Evolutionary conservation across 1,140 invertebrate species (phyloP), one percentile per base, ranked within the genome.

Genomic region (Holcopasites calliopsidis): DNA sequence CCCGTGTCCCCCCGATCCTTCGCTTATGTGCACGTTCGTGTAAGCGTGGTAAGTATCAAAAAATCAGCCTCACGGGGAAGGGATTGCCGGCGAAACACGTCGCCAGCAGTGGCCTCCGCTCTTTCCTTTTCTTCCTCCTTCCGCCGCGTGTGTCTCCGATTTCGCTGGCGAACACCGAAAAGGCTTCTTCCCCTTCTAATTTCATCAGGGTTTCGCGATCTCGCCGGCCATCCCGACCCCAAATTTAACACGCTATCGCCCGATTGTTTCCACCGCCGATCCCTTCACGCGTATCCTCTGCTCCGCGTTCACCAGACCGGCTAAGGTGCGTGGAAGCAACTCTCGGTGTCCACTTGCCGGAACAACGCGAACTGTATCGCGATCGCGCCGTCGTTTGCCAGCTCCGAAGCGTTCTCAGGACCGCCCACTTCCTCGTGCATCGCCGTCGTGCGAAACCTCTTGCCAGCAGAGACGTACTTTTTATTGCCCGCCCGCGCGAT

Each of bases 11-110:
- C 49, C 35, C 54, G 65, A 49, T 38, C 55, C 47, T 31, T 33
- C 58, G 54, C 52, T 60, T 75, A 57, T 58, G 69, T 82, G 71
- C 68, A 68, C 65, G 57, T 52, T 73, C 52, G 68, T 65, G 60
- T 76, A 66, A 66, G 26, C 66, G 58, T 54, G 77, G 77, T 72
- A 69, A 82, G 79, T 82, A 77, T 69, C 75, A 70, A 73, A 78
- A 77, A 82, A 74, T 77, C 60, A 35, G 57, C 21, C 52, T 66
- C 38, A 6, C 11, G n/a, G 55, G 38, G 28, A 40, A 21, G 40
- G 54, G 52, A 16, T 66, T 35, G 28, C 33, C 79, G 49, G 35
- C 28, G 66, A 47, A 70, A 35, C 44, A 66, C 21, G 44, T 54
- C 50, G 44, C 65, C 42, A 76, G 49, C 44, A 80, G 52, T 68